phyloP scores from a whole-genome alignment of 1,140 invertebrate species.

The Doryteuthis pealeii region DNA sequence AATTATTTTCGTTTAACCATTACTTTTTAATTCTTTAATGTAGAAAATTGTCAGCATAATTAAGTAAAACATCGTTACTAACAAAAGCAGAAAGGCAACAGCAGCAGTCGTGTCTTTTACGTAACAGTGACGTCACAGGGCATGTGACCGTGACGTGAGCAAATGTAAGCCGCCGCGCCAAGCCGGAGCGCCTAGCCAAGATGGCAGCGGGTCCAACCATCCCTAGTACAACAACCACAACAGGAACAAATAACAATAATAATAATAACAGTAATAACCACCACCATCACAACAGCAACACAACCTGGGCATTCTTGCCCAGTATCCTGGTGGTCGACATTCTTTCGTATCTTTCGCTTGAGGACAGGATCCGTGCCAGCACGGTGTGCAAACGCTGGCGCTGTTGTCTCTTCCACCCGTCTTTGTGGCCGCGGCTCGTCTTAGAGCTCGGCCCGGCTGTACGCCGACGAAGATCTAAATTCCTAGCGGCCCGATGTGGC shows the following conservation, averaged over 20 bases:
- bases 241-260: background rate
- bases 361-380: constrained; percentile 66
- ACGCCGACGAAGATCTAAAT: constrained; percentile 57
- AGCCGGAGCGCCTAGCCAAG: constrained; percentile 4
- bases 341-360: constrained; percentile 65
- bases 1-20: no score
- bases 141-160: constrained; percentile 7
- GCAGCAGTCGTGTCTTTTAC: background rate
- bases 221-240: background rate
- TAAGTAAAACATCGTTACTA: no score
- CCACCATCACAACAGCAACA: no score
- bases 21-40: no score
- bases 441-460: constrained; percentile 57
- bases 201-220: constrained; percentile 2
- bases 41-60: no score
- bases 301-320: constrained; percentile 61
- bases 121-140: background rate
- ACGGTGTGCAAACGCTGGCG: constrained; percentile 69
- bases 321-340: constrained; percentile 69
- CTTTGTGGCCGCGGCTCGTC: constrained; percentile 64
- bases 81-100: background rate
- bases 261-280: background rate
- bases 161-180: background rate
- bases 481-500: constrained; percentile 59
- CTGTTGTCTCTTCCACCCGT: constrained; percentile 66